Evolutionary conservation across 2,888 invertebrate genomes (phyloP), one percentile per base, ranked within the genome.

Genomic region (Pollenia amentaria): DNA sequence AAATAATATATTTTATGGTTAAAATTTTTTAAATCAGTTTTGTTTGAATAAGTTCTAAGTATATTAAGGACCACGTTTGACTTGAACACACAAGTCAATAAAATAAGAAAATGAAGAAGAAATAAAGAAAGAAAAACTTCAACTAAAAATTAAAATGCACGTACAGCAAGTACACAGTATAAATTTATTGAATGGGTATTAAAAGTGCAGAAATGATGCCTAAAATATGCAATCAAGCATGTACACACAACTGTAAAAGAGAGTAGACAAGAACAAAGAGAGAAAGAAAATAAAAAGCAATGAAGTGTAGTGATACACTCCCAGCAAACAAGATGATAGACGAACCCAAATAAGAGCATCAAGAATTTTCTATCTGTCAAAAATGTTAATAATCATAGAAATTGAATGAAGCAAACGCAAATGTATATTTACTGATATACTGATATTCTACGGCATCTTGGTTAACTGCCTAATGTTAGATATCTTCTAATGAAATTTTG

Each of bases 171-270:
- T 8, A 38, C 48, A 67, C 46, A 55, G 21, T 40, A 7, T 14
- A 29, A 10, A 48, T 10, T n/a, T 29, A 21, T 18, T 12, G 51
- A 11, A 65, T 3, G 53, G 46, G 14, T 64, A 65, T 69, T 64
- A 85, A 85, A 85, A 77, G 12, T 70, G 48, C 65, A 72, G 67
- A 57, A 79, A 60, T 76, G 60, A 76, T 65, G 70, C 70, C 70
- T 80, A 18, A 70, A 72, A 57, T 65, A 76, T 65, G 84, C 84
- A 84, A 77, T 87, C 80, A 87, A 48, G 72, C 72, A 65, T 72
- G 21, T 18, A 21, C 16, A 18, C n/a, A 57, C 2, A 77, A 77
- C 46, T 64, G 14, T n/a, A 57, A 40, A 46, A 64, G 10, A 4
- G 4, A 48, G 29, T 46, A 62, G 16, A 2, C 29, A 64, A 62